Conservation (phyloP, 2,797 vertebrate genomes). For the Ptychadena robeensis region DNA sequence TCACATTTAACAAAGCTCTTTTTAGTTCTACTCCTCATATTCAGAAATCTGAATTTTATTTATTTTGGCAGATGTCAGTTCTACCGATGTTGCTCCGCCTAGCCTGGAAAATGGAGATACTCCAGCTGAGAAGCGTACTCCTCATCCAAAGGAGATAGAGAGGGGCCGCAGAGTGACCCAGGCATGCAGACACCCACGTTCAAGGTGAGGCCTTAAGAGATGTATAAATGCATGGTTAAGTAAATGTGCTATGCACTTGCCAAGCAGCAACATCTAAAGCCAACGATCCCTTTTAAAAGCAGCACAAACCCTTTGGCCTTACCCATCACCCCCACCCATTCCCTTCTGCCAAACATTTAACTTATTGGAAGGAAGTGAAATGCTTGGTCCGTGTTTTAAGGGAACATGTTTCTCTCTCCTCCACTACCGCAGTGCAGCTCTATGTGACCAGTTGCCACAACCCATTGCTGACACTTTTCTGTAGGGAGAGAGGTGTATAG, state of each 20-base stretch:
- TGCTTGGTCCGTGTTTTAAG: too few relatives aligned
- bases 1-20: neutral
- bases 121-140: slow-evolving; percentile 40
- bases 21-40: too few relatives aligned
- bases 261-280: neutral
- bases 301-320: too few relatives aligned
- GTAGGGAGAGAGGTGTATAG: too few relatives aligned
- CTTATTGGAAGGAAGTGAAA: too few relatives aligned
- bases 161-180: slow-evolving; percentile 57
- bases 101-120: slow-evolving; percentile 58
- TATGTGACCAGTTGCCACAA: too few relatives aligned
- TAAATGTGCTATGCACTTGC: neutral
- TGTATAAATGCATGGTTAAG: neutral
- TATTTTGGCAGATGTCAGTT: slow-evolving; percentile 43
- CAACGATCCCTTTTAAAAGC: neutral
- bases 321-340: too few relatives aligned
- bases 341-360: too few relatives aligned
- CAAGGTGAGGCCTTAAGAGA: slow-evolving; percentile 29
- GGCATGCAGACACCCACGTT: slow-evolving; percentile 55
- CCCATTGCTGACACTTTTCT: too few relatives aligned
- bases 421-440: too few relatives aligned
- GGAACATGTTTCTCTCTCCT: too few relatives aligned
- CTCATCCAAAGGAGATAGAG: slow-evolving; percentile 48
- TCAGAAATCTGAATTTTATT: neutral
- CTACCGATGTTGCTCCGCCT: slow-evolving; percentile 43